phyloP scores from a whole-genome alignment of 2,113 vertebrate genomes.

The Onychostoma macrolepis region DNA sequence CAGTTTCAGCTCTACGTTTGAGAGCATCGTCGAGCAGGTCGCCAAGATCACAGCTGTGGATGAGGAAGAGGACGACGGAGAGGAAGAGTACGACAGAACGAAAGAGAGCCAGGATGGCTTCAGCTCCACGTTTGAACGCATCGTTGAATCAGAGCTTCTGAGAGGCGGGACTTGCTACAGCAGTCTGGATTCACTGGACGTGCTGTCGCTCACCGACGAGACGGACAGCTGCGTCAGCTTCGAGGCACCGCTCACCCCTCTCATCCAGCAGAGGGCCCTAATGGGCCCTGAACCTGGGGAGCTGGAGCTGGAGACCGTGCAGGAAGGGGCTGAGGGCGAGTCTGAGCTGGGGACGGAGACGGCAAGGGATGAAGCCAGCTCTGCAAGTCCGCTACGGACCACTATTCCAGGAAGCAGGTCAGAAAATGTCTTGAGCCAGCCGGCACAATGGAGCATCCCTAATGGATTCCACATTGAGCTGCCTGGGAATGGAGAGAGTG shows the following conservation, averaged over 20 bases:
- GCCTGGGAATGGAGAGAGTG: constrained; percentile 73
- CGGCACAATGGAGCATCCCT: constrained; percentile 82
- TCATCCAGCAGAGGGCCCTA: constrained; percentile 93
- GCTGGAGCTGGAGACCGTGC: constrained; percentile 79
- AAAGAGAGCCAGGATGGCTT: constrained; percentile 91
- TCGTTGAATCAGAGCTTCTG: constrained; percentile 93
- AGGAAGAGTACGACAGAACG: constrained; percentile 75
- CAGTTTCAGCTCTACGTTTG: constrained; percentile 92
- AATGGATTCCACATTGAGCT: constrained; percentile 86
- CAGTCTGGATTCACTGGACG: constrained; percentile 93
- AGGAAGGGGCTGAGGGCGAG: constrained; percentile 77
- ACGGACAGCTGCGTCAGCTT: constrained; percentile 97
- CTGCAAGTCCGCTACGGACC: constrained; percentile 86
- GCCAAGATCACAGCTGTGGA: constrained; percentile 72
- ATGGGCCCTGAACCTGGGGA: constrained; percentile 86
- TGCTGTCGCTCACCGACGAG: constrained; percentile 93
- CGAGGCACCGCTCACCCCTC: constrained; percentile 91
- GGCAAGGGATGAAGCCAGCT: constrained; percentile 57
- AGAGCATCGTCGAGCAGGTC: constrained; percentile 92
- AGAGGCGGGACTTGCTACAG: constrained; percentile 92
- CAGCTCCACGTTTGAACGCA: constrained; percentile 95
- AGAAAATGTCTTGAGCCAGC: constrained; percentile 88
- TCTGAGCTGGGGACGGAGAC: constrained; percentile 62
- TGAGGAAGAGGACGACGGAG: constrained; percentile 71
- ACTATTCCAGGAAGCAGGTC: constrained; percentile 94